Evolutionary conservation across 2,888 invertebrate species (phyloP).

Genomic region (Drosophila multiciliata): DNA sequence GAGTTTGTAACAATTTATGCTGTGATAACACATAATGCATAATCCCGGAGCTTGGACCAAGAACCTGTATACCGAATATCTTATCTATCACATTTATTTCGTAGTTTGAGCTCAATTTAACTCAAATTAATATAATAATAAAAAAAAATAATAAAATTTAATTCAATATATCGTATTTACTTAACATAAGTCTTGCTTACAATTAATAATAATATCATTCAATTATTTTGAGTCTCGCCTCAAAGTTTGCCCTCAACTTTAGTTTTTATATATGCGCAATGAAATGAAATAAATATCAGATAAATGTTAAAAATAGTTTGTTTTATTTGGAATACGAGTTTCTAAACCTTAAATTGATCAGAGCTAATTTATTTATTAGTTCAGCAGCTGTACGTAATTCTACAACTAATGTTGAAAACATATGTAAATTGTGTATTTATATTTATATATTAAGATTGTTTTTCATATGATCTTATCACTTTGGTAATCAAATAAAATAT

Average conservation of each 20-base stretch:
- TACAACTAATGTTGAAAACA: not conserved
- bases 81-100: not conserved
- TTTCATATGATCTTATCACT: not conserved
- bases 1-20: not conserved
- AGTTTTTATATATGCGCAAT: no score
- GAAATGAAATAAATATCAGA: not conserved
- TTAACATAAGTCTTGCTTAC: not conserved
- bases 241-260: not conserved
- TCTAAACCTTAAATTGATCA: not conserved
- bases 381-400: not conserved
- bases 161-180: not conserved
- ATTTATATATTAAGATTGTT: not conserved
- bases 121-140: not conserved
- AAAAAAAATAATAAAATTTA: no score
- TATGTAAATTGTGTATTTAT: not conserved
- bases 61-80: constrained; percentile 7
- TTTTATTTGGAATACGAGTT: not conserved
- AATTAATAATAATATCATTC: not conserved
- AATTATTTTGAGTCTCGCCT: not conserved
- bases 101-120: not conserved
- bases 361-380: not conserved
- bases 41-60: constrained; percentile 5
- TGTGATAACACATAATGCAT: constrained; percentile 23
- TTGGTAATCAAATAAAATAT: not conserved
- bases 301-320: not conserved